Percentiles rank a stretch among this genome's conserved stretches.
phyloP scores from a whole-genome alignment of 2,113 vertebrate species.

The Dipodomys spectabilis region DNA sequence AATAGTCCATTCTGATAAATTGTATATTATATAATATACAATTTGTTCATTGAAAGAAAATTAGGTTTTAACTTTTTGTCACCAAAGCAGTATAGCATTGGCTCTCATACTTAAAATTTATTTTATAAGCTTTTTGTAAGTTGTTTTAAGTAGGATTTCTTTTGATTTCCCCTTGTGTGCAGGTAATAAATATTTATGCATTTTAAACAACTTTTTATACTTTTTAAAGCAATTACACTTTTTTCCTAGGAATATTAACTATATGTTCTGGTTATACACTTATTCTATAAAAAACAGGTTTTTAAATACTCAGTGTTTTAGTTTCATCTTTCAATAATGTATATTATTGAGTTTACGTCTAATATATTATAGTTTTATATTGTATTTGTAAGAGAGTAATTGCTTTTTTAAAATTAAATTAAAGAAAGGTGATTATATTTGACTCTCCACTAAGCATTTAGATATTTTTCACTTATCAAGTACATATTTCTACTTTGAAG shows the following conservation, averaged over 20 bases:
- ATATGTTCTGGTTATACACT: conserved; percentile 27
- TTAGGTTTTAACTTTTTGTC: conserved; percentile 58
- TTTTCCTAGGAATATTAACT: background rate
- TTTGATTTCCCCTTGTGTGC: background rate
- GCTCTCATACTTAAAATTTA: conserved; percentile 50
- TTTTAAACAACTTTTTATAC: too few species aligned
- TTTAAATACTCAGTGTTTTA: conserved; percentile 51
- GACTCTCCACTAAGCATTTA: conserved; percentile 68
- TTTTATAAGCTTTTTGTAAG: conserved; percentile 32
- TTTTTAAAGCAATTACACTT: background rate
- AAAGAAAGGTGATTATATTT: conserved; percentile 71
- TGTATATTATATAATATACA: background rate
- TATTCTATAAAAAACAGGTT: conserved; percentile 31
- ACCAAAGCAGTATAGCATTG: conserved; percentile 10
- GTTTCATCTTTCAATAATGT: conserved; percentile 45
- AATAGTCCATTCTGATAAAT: conserved; percentile 41
- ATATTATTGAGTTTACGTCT: conserved; percentile 51
- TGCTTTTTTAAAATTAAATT: conserved; percentile 64
- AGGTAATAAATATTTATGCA: conserved; percentile 15
- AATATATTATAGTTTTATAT: conserved; percentile 46
- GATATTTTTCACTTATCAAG: conserved; percentile 83
- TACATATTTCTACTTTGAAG: conserved; percentile 84
- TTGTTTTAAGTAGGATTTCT: conserved; percentile 49
- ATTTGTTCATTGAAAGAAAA: conserved; percentile 1
- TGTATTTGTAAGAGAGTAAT: conserved; percentile 57